These are phyloP conservation scores for Papilio demoleus DNA, from an alignment of 2,888 invertebrate genomes.

Conservation along the genomic window DNA sequence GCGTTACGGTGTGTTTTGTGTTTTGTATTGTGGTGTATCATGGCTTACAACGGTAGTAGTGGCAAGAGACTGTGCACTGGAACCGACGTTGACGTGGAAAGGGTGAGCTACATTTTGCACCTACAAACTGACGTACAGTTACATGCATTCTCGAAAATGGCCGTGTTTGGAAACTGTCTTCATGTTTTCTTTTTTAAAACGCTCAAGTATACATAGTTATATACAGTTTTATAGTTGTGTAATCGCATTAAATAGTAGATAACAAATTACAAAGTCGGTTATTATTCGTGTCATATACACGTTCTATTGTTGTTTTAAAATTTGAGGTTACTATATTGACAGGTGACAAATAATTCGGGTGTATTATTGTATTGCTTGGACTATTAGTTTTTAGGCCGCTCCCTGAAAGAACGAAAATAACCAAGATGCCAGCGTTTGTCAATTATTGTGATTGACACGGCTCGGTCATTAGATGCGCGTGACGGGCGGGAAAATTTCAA, in stretches of 20 bases:
- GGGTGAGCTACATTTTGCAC: slow-evolving; percentile 66
- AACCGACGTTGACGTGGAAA: slow-evolving; percentile 79
- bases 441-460: slow-evolving; percentile 81
- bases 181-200: slow-evolving; percentile 64
- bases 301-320: slow-evolving; percentile 71
- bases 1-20: slow-evolving; percentile 81
- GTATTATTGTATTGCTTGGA: slow-evolving; percentile 46
- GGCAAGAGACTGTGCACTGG: slow-evolving; percentile 82
- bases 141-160: slow-evolving; percentile 74
- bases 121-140: slow-evolving; percentile 58
- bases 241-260: not conserved
- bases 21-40: slow-evolving; percentile 85
- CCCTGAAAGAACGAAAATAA: slow-evolving; percentile 56
- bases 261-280: slow-evolving; percentile 48
- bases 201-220: slow-evolving; percentile 18
- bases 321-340: slow-evolving; percentile 81
- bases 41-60: slow-evolving; percentile 89
- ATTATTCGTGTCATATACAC: slow-evolving; percentile 63
- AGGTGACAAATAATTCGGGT: slow-evolving; percentile 58
- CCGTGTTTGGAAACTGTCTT: slow-evolving; percentile 74
- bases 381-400: slow-evolving; percentile 45
- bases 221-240: not conserved
- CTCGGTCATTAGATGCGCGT: slow-evolving; percentile 68
- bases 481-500: slow-evolving; percentile 48
- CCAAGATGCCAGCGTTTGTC: slow-evolving; percentile 66